Percentiles rank a stretch among this genome's conserved stretches.
These are phyloP conservation scores for Deilephila porcellus DNA, from an alignment of 2,888 invertebrate genomes.

Conservation along the genomic window DNA sequence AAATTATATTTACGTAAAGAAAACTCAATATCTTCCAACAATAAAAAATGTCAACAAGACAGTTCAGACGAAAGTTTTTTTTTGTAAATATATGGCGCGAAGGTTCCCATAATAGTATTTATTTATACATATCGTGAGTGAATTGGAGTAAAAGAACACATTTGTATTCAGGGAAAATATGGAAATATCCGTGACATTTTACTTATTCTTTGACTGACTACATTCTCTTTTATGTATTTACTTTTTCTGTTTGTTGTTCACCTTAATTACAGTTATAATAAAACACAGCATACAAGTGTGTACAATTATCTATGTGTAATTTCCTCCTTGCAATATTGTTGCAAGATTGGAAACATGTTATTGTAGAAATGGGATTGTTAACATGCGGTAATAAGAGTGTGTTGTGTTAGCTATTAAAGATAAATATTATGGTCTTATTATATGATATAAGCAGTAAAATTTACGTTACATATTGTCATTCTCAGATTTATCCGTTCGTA, in stretches of 20 bases:
- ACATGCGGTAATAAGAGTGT: no score
- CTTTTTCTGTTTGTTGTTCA: background rate
- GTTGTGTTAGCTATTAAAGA: no score
- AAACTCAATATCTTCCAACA: background rate
- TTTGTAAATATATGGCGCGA: background rate
- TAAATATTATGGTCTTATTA: no score
- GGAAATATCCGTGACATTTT: background rate
- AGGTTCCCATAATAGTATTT: conserved; percentile 19
- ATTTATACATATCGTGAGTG: background rate
- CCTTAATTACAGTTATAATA: no score
- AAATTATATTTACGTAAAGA: conserved; percentile 41
- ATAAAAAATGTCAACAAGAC: conserved; percentile 15
- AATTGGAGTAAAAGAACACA: background rate
- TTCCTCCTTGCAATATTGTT: no score
- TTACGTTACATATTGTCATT: no score
- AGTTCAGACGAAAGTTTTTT: background rate
- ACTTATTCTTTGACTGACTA: background rate
- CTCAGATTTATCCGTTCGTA: no score
- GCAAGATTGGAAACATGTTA: no score
- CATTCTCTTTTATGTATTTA: background rate
- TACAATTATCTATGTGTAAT: no score
- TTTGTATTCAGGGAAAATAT: background rate
- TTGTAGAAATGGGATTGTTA: no score
- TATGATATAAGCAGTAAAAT: no score
- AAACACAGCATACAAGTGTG: no score